Conservation (phyloP, 2,888 invertebrate genomes). For the Caenorhabditis uteleia region DNA sequence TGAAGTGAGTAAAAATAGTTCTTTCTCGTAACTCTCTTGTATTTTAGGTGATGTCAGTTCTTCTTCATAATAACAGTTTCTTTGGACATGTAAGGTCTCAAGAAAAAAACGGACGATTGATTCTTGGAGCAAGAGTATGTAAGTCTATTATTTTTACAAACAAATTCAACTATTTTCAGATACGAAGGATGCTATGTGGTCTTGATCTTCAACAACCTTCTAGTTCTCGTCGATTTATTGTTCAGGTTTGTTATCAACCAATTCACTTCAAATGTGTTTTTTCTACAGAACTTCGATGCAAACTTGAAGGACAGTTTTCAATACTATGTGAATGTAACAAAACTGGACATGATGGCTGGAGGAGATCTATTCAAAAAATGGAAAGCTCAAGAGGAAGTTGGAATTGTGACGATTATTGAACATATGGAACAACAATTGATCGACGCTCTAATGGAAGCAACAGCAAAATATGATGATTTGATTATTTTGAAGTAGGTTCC, state of each 20-base stretch:
- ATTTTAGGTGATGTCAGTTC: slow-evolving; percentile 16
- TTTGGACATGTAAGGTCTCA: slow-evolving; percentile 22
- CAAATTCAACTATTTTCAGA: slow-evolving; percentile 3
- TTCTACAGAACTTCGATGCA: slow-evolving; percentile 30
- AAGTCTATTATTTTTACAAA: neutral
- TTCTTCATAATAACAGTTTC: slow-evolving; percentile 18
- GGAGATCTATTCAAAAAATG: slow-evolving; percentile 41
- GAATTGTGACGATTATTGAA: slow-evolving; percentile 13
- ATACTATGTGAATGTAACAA: slow-evolving; percentile 22
- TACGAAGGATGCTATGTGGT: slow-evolving; percentile 26
- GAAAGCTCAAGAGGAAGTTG: slow-evolving; percentile 17
- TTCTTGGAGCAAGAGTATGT: slow-evolving; percentile 20
- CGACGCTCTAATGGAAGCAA: slow-evolving; percentile 24
- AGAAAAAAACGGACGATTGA: slow-evolving; percentile 26
- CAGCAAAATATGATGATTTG: slow-evolving; percentile 31
- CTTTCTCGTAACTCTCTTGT: neutral
- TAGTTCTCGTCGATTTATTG: slow-evolving; percentile 29
- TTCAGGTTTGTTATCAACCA: slow-evolving; percentile 1
- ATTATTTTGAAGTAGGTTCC: slow-evolving; percentile 5
- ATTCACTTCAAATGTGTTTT: no score
- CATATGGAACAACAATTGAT: slow-evolving; percentile 18
- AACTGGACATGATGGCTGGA: slow-evolving; percentile 9
- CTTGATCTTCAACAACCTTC: slow-evolving; percentile 27
- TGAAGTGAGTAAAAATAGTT: slow-evolving; percentile 12
- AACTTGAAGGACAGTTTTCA: slow-evolving; percentile 12